Evolutionary conservation across 2,888 invertebrate species (phyloP).

Genomic region (Cylindroiulus punctatus): DNA sequence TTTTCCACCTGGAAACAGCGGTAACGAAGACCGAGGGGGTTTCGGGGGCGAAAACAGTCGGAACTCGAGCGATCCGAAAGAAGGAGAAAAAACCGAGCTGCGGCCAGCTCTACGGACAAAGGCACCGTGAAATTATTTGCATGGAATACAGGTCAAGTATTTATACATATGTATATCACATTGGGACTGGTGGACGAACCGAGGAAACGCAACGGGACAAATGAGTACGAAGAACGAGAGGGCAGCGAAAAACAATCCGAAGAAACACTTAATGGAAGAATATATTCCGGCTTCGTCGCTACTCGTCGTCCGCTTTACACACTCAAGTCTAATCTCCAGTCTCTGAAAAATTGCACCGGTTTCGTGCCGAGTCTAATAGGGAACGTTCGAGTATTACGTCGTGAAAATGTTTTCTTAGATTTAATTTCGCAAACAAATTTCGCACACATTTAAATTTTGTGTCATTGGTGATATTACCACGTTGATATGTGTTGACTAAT

Average conservation of each 20-base stretch:
- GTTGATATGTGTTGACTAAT: too few relatives aligned
- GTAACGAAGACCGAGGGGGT: neutral
- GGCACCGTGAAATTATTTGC: slow-evolving; percentile 52
- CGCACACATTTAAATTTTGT: too few relatives aligned
- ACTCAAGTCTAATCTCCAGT: too few relatives aligned
- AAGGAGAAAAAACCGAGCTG: neutral
- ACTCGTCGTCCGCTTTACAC: too few relatives aligned
- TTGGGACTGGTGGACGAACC: neutral
- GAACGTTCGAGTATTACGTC: too few relatives aligned
- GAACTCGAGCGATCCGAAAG: neutral
- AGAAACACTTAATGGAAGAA: neutral
- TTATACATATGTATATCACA: slow-evolving; percentile 29
- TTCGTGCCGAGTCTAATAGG: too few relatives aligned
- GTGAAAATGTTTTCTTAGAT: too few relatives aligned
- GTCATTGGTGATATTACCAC: too few relatives aligned
- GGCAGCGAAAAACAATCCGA: neutral
- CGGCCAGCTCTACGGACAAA: slow-evolving; percentile 17
- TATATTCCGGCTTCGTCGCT: too few relatives aligned
- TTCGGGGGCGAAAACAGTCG: neutral
- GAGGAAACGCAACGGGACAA: neutral
- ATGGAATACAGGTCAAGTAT: slow-evolving; percentile 40
- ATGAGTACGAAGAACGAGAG: neutral
- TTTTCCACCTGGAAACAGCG: neutral
- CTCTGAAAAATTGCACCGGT: too few relatives aligned
- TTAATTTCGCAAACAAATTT: too few relatives aligned